Percentiles rank a stretch among this genome's conserved stretches.
Conservation (phyloP, 2,113 vertebrate genomes). For the Sylvicapra grimmia region DNA sequence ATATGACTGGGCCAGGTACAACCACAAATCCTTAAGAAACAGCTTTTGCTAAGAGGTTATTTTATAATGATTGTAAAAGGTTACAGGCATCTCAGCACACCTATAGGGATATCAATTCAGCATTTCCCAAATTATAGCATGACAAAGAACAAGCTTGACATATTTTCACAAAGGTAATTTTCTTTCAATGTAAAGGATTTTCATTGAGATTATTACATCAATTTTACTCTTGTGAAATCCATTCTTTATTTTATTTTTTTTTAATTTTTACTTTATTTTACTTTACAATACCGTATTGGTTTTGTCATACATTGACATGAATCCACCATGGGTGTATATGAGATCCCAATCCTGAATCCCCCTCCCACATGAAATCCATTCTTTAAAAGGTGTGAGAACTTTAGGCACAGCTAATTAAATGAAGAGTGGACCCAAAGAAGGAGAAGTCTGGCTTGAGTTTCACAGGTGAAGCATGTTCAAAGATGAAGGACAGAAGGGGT, state of each 20-base stretch:
- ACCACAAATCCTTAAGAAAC: conserved; percentile 16
- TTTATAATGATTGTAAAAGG: neutral
- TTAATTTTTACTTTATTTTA: too few species aligned
- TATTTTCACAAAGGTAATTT: neutral
- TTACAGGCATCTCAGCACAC: neutral
- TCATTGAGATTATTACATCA: neutral
- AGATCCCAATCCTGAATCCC: too few species aligned
- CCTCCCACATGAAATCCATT: neutral
- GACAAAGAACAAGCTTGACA: neutral
- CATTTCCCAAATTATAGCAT: neutral
- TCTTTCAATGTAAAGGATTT: neutral
- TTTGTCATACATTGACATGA: too few species aligned
- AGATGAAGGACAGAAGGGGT: neutral
- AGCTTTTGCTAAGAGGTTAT: neutral
- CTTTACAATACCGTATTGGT: too few species aligned
- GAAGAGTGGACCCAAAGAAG: neutral
- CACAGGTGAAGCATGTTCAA: neutral
- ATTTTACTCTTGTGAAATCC: neutral
- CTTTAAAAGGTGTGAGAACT: neutral
- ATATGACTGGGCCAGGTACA: neutral
- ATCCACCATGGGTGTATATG: too few species aligned
- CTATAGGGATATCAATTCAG: neutral
- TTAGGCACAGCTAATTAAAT: neutral
- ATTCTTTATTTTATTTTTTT: too few species aligned
- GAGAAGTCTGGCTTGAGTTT: neutral